Conservation (phyloP, 2,888 invertebrate species). For the Conus canariensis region DNA sequence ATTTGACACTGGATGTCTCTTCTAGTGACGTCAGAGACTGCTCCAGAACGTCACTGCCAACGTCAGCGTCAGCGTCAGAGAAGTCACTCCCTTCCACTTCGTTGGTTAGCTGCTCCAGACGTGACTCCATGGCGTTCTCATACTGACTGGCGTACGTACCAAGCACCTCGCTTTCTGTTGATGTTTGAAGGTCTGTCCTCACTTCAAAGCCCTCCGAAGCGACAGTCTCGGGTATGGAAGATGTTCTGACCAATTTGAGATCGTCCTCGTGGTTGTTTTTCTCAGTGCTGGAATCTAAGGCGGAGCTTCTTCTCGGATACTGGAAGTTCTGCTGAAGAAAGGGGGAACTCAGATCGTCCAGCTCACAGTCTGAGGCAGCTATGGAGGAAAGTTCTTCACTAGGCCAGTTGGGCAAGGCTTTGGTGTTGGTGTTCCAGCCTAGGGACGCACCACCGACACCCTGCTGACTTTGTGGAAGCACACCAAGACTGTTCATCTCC, state of each 20-base stretch:
- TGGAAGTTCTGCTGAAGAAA: conserved; percentile 23
- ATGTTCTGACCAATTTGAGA: conserved; percentile 34
- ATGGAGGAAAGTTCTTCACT: conserved; percentile 36
- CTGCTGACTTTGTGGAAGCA: neutral
- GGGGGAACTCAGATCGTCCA: conserved; percentile 30
- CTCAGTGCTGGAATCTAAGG: conserved; percentile 33
- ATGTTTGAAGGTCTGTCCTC: neutral
- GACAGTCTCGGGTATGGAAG: conserved; percentile 30
- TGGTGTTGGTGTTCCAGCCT: neutral
- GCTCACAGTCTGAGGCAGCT: conserved; percentile 24
- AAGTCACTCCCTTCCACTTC: conserved; percentile 45
- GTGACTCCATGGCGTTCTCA: conserved; percentile 48
- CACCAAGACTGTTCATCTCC: neutral
- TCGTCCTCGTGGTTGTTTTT: conserved; percentile 25
- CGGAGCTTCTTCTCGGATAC: conserved; percentile 19
- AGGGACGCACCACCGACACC: neutral
- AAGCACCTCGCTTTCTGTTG: conserved; percentile 8
- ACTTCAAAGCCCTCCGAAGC: conserved; percentile 28
- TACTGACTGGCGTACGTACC: conserved; percentile 45
- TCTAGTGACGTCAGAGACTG: conserved; percentile 39
- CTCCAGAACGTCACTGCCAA: conserved; percentile 35
- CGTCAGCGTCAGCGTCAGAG: conserved; percentile 47
- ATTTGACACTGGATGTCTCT: conserved; percentile 41
- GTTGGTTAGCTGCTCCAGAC: conserved; percentile 46
- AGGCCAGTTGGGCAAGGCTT: conserved; percentile 30